Base-by-base conservation (phyloP, 2,888 invertebrate genomes). In the Thecophora atra region DNA sequence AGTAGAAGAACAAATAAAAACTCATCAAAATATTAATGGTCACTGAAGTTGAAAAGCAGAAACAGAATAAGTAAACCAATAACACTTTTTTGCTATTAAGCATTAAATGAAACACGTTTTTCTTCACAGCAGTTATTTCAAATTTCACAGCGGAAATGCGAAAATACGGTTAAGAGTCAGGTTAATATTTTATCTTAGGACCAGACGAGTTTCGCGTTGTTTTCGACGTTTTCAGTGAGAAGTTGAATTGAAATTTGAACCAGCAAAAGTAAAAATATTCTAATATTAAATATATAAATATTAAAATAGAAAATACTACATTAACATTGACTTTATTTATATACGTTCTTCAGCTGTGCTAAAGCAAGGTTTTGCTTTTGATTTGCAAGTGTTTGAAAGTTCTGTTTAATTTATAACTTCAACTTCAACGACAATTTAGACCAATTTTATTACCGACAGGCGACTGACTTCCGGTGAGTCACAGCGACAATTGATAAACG, bases 81-180 rank as follows among this genome's bases (percentile, higher is more conserved):
- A 66, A 66, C 28, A 47, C 51, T 30, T 52, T 63, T 63, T 24
- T 21, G 47, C 47, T 24, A 11, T 1, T 1, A 56, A 67, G 54
- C 67, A 54, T 67, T 21, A 54, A 56, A 30, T 21, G 42, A 37
- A 67, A 67, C 54, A 54, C 37, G 66, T 54, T 67, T n/a, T 21
- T 15, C 7, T n/a, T 58, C 28, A 47, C 28, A 17, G 21, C 26
- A 19, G 11, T 54, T 54, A 54, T 64, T 64, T 37, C 37, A 67
- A 67, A 67, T 54, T 37, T 26, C 66, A 67, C 30, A 37, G 37
- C 37, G 37, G 37, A n/a, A 54, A 67, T 26, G 30, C 66, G 66
- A 52, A 67, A 52, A 21, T 21, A 56, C 56, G 56, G 67, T 24
- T 37, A 56, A 15, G 15, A 52, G 66, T 30, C 54, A 3, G 7